Percentiles rank a stretch among this genome's conserved stretches.
Conservation (phyloP, 2,888 invertebrate species). For the Drosophila helvetica region DNA sequence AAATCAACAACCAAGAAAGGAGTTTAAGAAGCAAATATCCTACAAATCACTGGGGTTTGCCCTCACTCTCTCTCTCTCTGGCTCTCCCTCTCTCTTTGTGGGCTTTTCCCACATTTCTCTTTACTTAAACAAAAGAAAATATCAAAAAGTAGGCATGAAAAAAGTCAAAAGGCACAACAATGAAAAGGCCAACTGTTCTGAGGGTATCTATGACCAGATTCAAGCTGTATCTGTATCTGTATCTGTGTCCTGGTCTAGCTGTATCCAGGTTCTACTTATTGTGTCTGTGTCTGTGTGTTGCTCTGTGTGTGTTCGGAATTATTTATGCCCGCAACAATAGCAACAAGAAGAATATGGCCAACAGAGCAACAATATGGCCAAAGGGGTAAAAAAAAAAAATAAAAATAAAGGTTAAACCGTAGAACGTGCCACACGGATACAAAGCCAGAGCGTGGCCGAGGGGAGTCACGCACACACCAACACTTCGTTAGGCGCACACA, state of each 20-base stretch:
- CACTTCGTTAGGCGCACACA: slow-evolving; percentile 28
- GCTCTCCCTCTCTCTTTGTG: background rate
- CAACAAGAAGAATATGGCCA: slow-evolving; percentile 34
- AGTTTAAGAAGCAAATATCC: background rate
- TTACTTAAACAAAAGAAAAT: slow-evolving; percentile 14
- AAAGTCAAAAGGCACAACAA: slow-evolving; percentile 29
- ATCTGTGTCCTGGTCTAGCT: too few relatives aligned
- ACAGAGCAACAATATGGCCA: slow-evolving; percentile 63
- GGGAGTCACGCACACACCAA: slow-evolving; percentile 29
- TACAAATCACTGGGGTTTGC: background rate
- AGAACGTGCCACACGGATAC: slow-evolving; percentile 54
- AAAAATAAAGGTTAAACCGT: slow-evolving; percentile 65
- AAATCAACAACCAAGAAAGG: background rate
- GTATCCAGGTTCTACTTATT: slow-evolving; percentile 20
- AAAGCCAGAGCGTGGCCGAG: slow-evolving; percentile 34
- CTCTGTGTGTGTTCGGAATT: slow-evolving; percentile 48
- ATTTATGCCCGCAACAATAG: slow-evolving; percentile 61
- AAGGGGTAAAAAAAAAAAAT: slow-evolving; percentile 54
- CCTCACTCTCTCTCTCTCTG: background rate
- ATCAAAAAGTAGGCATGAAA: slow-evolving; percentile 46
- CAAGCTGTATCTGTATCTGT: slow-evolving; percentile 15
- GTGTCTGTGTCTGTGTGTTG: slow-evolving; percentile 29
- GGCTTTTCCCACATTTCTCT: background rate
- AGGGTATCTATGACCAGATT: background rate
- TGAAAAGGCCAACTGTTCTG: slow-evolving; percentile 13